These are phyloP conservation scores for Punctoribates punctum DNA, from an alignment of 2,888 invertebrate species.

Conservation along the genomic window DNA sequence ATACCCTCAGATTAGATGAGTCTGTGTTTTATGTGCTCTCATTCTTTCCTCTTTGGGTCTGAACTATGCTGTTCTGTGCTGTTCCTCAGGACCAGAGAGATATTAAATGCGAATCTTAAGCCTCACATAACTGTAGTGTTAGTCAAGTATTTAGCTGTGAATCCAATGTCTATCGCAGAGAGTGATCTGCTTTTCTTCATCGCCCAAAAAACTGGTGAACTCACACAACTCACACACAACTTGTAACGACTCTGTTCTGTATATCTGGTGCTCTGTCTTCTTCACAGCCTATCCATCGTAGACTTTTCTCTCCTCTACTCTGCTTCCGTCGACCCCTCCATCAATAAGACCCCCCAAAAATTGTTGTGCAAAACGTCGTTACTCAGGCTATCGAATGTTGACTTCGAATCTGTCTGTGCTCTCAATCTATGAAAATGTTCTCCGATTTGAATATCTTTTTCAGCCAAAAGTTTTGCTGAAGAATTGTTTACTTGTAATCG, in stretches of 20 bases:
- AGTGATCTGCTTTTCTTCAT: conserved; percentile 37
- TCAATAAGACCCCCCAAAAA: conserved; percentile 7
- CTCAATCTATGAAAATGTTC: neutral
- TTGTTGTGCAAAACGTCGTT: neutral
- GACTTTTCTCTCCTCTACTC: neutral
- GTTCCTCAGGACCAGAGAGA: neutral
- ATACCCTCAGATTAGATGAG: conserved; percentile 25
- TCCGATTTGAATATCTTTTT: neutral
- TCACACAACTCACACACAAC: conserved; percentile 25
- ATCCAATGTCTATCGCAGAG: conserved; percentile 17
- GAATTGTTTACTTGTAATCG: conserved; percentile 25
- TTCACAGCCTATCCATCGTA: conserved; percentile 29
- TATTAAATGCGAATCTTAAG: conserved; percentile 2
- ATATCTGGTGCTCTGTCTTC: conserved; percentile 29
- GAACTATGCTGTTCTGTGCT: neutral
- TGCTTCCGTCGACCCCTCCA: conserved; percentile 35
- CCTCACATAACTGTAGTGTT: conserved; percentile 1
- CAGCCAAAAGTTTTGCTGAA: neutral
- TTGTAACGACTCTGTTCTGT: conserved; percentile 12
- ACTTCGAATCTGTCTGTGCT: neutral
- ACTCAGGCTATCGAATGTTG: conserved; percentile 11
- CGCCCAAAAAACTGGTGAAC: conserved; percentile 1
- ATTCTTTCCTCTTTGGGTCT: neutral
- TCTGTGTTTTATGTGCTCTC: conserved; percentile 21
- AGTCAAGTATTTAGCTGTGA: conserved; percentile 22